Evolutionary conservation across 2,113 vertebrate genomes (phyloP).

Genomic region (Sula dactylatra): DNA sequence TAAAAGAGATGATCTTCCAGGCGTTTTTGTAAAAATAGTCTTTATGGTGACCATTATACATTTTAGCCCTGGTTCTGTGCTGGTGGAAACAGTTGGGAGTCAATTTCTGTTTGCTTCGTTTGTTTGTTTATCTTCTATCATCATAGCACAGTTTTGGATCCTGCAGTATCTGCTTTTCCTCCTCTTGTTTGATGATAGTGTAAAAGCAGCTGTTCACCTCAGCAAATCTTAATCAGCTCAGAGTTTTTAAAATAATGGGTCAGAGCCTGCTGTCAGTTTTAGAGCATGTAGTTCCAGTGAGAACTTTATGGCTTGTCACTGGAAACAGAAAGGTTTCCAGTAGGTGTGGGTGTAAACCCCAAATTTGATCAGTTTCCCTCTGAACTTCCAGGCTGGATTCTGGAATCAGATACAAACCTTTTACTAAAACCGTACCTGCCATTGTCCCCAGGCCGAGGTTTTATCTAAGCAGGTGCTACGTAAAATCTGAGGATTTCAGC

Average conservation of each 20-base stretch:
- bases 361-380: not conserved
- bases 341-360: not conserved
- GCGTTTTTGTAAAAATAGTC: not conserved
- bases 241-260: not conserved
- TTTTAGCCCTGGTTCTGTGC: not conserved
- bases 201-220: not conserved
- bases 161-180: not conserved
- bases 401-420: not conserved
- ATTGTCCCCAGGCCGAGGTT: rapidly evolving
- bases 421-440: not conserved
- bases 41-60: not conserved
- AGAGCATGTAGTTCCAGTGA: not conserved
- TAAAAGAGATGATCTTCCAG: not conserved
- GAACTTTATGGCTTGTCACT: not conserved
- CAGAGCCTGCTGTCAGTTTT: not conserved
- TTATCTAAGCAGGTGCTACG: not conserved
- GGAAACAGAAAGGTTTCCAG: not conserved
- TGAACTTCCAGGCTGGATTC: not conserved
- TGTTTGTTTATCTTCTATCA: not conserved
- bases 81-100: not conserved
- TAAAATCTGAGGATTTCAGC: not conserved
- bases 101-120: not conserved
- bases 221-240: not conserved
- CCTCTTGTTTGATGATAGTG: not conserved
- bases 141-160: not conserved